Evolutionary conservation across 2,113 vertebrate species (phyloP), one percentile per base, ranked within the genome.

Genomic region (Aspiorhynchus laticeps): DNA sequence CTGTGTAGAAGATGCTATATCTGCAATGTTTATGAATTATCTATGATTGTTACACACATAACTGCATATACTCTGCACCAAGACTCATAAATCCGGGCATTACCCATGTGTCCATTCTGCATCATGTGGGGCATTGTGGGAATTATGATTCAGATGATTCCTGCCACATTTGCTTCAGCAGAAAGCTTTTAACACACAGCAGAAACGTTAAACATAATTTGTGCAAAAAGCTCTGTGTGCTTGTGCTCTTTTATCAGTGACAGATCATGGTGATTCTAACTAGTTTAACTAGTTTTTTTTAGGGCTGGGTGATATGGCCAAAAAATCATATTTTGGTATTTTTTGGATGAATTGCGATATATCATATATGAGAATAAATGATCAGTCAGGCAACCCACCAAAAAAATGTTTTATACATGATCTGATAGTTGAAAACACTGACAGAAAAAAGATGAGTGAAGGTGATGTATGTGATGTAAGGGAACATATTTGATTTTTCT

Each of bases 401-500:
- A 26, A 71, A 61, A 61, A 21, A 21, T 5, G 3, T 36, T 21
- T 33, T 17, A 69, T 36, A 69, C 12, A 56, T n/a, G n/a, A n/a
- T 21, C 17, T 56, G 19, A 56, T 7, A 36, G 31, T 79, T 79
- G 26, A 56, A 31, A 24, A 21, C 2, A n/a, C 0, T 17, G 17
- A 59, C 10, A n/a, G 17, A 7, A 56, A 28, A 46, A 17, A 26
- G 0, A n/a, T 15, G 63, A 74, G 51, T 33, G 67, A 71, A n/a
- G 36, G 59, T 73, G 75, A 80, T 53, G 61, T 10, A 67, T 28
- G 48, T 9, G 17, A 59, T 10, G 33, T 53, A 67, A 76, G 84
- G 48, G 59, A 67, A 89, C 82, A 69, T 26, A 88, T 85, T 28
- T 21, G 67, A 87, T 0, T 53, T 24, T 61, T 83, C 91, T 91